phyloP scores from a whole-genome alignment of 1,140 invertebrate genomes.

The Trichonephila inaurata region DNA sequence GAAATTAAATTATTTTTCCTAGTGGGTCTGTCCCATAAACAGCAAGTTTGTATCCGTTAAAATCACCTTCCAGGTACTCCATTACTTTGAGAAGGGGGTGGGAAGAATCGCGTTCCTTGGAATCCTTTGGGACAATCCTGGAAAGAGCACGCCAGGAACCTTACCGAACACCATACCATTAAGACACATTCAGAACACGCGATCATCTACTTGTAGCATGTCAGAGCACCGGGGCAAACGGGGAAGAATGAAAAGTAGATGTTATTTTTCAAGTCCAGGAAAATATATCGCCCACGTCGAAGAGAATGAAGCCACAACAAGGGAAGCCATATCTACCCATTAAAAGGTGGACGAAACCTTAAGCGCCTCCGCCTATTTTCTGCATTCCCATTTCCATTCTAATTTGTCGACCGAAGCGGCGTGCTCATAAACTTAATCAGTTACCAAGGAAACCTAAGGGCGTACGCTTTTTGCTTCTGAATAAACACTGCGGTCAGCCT shows the following conservation, averaged over 20 bases:
- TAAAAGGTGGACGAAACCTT: conserved; percentile 20
- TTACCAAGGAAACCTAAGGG: conserved; percentile 66
- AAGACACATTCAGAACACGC: conserved; percentile 15
- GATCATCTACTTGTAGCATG: conserved; percentile 17
- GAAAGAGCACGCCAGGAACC: background rate
- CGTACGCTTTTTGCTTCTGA: conserved; percentile 72
- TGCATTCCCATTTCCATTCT: conserved; percentile 70
- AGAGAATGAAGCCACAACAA: conserved; percentile 10
- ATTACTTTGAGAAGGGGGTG: background rate
- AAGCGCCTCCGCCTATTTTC: conserved; percentile 47
- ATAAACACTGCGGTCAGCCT: conserved; percentile 71
- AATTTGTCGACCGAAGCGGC: conserved; percentile 68
- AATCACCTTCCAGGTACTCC: conserved; percentile 12
- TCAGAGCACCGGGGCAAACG: background rate
- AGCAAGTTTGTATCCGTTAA: conserved; percentile 26
- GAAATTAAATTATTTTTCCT: conserved; percentile 30
- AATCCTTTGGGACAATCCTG: background rate
- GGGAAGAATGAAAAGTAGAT: background rate
- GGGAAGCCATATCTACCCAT: conserved; percentile 55
- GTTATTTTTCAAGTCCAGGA: conserved; percentile 9
- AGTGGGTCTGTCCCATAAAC: conserved; percentile 30
- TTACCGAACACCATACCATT: conserved; percentile 13
- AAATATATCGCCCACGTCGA: conserved; percentile 29
- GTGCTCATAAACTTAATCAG: conserved; percentile 76
- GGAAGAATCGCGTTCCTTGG: background rate